Percentiles rank a stretch among this genome's conserved stretches.
Conservation (phyloP, 2,113 vertebrate species). For the Takifugu bimaculatus region DNA sequence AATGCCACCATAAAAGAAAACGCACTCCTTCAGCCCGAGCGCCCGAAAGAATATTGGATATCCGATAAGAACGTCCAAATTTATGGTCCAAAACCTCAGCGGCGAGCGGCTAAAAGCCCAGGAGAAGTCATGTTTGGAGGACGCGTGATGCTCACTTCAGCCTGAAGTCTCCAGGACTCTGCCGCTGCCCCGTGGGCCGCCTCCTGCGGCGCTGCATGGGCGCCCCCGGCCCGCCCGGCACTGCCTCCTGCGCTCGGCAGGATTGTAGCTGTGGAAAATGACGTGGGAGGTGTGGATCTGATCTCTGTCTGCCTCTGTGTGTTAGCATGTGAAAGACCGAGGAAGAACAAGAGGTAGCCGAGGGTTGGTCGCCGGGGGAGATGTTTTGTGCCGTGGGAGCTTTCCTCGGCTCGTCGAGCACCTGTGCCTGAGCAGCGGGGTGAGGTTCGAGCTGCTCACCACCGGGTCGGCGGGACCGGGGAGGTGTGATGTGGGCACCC, state of each 20-base stretch:
- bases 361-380: conserved; percentile 43
- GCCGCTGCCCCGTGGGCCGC: conserved; percentile 45
- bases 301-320: conserved; percentile 51
- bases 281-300: conserved; percentile 44
- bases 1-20: conserved; percentile 11
- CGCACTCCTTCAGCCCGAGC: neutral
- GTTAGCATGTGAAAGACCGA: conserved; percentile 35
- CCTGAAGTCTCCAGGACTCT: conserved; percentile 34
- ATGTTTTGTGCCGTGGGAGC: conserved; percentile 63
- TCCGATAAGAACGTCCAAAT: conserved; percentile 7
- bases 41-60: neutral
- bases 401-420: conserved; percentile 64
- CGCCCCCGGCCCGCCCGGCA: conserved; percentile 8
- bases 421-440: conserved; percentile 51
- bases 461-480: conserved; percentile 51
- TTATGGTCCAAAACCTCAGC: neutral
- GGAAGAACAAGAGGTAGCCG: conserved; percentile 42
- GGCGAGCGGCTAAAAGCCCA: conserved; percentile 21
- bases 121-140: conserved; percentile 20
- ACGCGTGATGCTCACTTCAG: conserved; percentile 27
- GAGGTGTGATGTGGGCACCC: conserved; percentile 50
- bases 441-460: conserved; percentile 61
- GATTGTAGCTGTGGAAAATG: conserved; percentile 48
- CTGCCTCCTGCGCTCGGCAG: conserved; percentile 35
- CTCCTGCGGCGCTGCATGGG: conserved; percentile 42